A percentile compares a stretch with the other conserved stretches of the same genome.
Conservation (phyloP, 2,113 vertebrate species). For the Ciconia maguari region DNA sequence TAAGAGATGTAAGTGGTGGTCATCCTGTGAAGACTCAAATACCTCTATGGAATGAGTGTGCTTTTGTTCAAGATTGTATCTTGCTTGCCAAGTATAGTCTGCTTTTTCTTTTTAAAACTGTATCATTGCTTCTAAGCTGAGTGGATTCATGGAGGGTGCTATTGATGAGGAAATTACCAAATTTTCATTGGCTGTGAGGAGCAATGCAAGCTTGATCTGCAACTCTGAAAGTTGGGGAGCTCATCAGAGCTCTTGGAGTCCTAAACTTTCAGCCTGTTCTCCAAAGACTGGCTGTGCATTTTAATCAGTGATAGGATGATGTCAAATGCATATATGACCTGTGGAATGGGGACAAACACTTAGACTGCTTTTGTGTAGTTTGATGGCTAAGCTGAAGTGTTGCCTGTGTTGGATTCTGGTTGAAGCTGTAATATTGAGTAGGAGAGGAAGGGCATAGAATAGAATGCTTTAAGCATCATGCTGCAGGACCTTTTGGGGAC, state of each 20-base stretch:
- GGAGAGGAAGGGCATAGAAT: background rate
- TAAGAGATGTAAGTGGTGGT: background rate
- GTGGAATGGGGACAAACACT: background rate
- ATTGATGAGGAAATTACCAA: background rate
- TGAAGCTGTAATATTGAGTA: background rate
- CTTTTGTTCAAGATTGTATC: background rate
- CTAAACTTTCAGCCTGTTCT: background rate
- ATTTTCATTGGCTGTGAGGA: background rate
- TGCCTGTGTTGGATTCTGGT: background rate
- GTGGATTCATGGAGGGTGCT: background rate
- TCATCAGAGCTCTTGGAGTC: background rate
- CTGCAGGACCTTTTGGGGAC: background rate
- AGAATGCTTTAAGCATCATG: background rate
- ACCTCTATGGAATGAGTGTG: background rate
- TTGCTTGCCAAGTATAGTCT: background rate
- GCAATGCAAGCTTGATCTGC: background rate
- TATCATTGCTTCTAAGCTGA: background rate
- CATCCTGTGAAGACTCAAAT: background rate
- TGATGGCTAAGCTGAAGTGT: background rate
- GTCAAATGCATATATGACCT: background rate
- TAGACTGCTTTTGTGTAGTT: background rate
- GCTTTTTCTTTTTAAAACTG: background rate
- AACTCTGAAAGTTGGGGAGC: background rate
- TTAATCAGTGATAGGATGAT: background rate
- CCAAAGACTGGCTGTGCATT: background rate